Evolutionary conservation across 1,140 invertebrate species (phyloP).

Genomic region (Dendroctonus ponderosae): DNA sequence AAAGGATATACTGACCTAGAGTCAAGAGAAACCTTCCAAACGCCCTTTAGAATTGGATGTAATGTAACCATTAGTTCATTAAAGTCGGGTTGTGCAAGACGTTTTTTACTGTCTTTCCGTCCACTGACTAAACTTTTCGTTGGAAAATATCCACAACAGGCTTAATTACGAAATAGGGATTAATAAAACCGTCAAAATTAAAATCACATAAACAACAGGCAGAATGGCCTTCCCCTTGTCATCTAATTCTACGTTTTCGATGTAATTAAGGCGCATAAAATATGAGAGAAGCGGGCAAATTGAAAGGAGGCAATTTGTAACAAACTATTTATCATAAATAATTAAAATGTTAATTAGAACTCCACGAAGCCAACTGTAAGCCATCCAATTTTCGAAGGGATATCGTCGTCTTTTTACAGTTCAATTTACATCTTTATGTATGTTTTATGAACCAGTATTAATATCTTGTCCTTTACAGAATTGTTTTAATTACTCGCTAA

Average conservation of each 20-base stretch:
- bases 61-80: too few species aligned
- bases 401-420: slow-evolving; percentile 13
- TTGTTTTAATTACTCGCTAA: slow-evolving; percentile 18
- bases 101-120: too few species aligned
- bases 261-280: slow-evolving; percentile 28
- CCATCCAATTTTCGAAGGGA: slow-evolving; percentile 17
- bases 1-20: too few species aligned
- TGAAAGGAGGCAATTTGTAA: slow-evolving; percentile 32
- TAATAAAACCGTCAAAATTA: slow-evolving; percentile 21
- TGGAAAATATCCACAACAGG: too few species aligned
- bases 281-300: slow-evolving; percentile 23
- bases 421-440: slow-evolving; percentile 30
- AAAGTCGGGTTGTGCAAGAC: too few species aligned
- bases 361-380: slow-evolving; percentile 23
- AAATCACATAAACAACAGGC: slow-evolving; percentile 12
- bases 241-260: slow-evolving; percentile 28
- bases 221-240: slow-evolving; percentile 15
- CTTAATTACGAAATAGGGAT: slow-evolving; percentile 1
- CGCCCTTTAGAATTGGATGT: too few species aligned
- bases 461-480: slow-evolving; percentile 26
- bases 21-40: too few species aligned
- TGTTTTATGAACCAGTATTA: slow-evolving; percentile 27
- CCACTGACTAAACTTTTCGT: too few species aligned
- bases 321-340: slow-evolving; percentile 33
- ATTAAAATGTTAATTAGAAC: slow-evolving; percentile 32